Evolutionary conservation across 1,140 invertebrate species (phyloP).

Genomic region (Orchesella cincta): DNA sequence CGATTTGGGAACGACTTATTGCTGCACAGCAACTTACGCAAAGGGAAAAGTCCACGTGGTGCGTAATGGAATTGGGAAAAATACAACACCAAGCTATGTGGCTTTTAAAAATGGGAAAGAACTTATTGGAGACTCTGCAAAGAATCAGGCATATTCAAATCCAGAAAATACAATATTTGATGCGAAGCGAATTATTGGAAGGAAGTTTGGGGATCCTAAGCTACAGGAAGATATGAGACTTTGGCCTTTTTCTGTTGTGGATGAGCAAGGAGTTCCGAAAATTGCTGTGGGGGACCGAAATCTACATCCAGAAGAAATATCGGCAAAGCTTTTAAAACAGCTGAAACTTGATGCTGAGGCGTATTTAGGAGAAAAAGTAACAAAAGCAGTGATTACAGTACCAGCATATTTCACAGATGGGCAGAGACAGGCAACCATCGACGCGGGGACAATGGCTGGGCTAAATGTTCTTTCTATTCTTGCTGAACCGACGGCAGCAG

Average conservation of each 20-base stretch:
- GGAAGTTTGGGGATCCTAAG: slow-evolving; percentile 33
- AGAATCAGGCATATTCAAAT: slow-evolving; percentile 57
- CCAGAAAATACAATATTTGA: slow-evolving; percentile 30
- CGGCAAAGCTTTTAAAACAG: slow-evolving; percentile 60
- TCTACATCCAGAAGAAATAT: slow-evolving; percentile 60
- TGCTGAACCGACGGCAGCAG: slow-evolving; percentile 17
- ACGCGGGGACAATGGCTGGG: slow-evolving; percentile 51
- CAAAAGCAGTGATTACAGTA: slow-evolving; percentile 28
- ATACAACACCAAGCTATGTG: slow-evolving; percentile 10
- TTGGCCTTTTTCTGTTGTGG: slow-evolving; percentile 57
- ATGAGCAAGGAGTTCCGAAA: slow-evolving; percentile 54
- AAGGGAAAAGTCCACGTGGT: slow-evolving; percentile 5
- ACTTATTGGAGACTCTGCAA: slow-evolving; percentile 62
- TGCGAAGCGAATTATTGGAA: slow-evolving; percentile 47
- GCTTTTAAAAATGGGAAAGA: background rate
- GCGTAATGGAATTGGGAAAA: slow-evolving; percentile 1
- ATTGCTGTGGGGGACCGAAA: slow-evolving; percentile 56
- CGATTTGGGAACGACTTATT: slow-evolving; percentile 30
- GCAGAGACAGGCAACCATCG: slow-evolving; percentile 53
- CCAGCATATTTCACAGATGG: slow-evolving; percentile 53
- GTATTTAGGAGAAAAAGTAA: background rate
- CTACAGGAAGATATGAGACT: slow-evolving; percentile 59
- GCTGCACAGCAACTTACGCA: background rate
- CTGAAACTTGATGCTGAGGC: slow-evolving; percentile 57
- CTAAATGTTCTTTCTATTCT: slow-evolving; percentile 44